Evolutionary conservation across 1,140 invertebrate species (phyloP), one percentile per base, ranked within the genome.

Genomic region (Agraylea sexmaculata): DNA sequence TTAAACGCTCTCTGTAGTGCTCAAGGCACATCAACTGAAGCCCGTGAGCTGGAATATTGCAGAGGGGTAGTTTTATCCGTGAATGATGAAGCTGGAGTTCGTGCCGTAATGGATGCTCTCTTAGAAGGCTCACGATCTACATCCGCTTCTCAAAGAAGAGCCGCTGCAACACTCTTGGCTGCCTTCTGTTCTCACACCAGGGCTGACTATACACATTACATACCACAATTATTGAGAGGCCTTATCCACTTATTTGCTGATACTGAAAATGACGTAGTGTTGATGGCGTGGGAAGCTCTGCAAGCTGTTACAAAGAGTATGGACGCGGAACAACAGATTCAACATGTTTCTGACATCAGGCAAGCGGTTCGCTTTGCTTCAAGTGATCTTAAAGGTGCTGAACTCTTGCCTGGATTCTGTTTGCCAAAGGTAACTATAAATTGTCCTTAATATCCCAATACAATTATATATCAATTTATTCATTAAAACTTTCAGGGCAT

Each of bases 401-500:
- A 82, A 49, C 57, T 82, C 15, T 62, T 97, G 37, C 90, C 92
- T 32, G 93, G 93, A n/a, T 93, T 98, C 57, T 95, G 89, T 61
- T 64, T 95, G 45, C 83, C 88, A 0, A 96, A 96, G 64, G 64
- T 67, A 40, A 46, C 3, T 36, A 8, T 27, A 23, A 37, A 4
- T 8, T 8, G 7, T 35, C 20, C 5, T 18, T 7, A 8, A 19
- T n/a, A 19, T 11, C 7, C 17, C 22, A 33, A 5, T 11, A 15
- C 16, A 23, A 41, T n/a, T 21, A 22, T 7, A 4, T 15, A 32
- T 18, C n/a, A 10, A 19, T 18, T 40, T 37, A 16, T 35, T 12
- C 19, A 11, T 16, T 35, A 17, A n/a, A 13, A 30, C 4, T 53
- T 51, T 5, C 49, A 80, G 74, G 90, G 92, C 38, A 92, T 97